Evolutionary conservation across 2,113 vertebrate species (phyloP).

Genomic region (Nothocercus julius): DNA sequence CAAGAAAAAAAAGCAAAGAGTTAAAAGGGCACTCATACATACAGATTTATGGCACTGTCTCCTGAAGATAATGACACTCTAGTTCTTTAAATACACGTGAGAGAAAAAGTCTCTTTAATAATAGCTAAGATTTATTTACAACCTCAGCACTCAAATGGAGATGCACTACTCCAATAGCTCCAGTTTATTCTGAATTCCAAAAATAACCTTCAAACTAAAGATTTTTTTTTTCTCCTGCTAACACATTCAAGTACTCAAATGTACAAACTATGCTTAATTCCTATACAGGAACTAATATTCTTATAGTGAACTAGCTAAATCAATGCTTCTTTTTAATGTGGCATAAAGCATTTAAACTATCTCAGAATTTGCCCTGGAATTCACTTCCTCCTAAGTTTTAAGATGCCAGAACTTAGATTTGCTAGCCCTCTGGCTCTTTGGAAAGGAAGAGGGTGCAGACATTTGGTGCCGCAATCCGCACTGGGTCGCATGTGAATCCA

Average conservation of each 20-base stretch:
- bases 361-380: neutral
- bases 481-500: neutral
- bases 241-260: neutral
- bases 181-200: fast-evolving
- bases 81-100: fast-evolving
- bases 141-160: too few species aligned
- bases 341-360: neutral
- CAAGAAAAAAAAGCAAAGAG: neutral
- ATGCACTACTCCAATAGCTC: fast-evolving
- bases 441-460: neutral
- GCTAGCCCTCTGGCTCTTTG: fast-evolving
- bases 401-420: neutral
- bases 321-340: neutral
- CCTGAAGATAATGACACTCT: fast-evolving
- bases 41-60: too few species aligned
- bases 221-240: neutral
- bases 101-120: neutral
- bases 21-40: neutral
- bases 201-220: neutral
- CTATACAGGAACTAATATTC: neutral
- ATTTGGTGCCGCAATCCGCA: neutral
- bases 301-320: neutral
- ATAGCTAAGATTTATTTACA: neutral
- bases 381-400: neutral
- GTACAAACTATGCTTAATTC: neutral